Percentiles rank a stretch among this genome's conserved stretches.
phyloP scores from a whole-genome alignment of 2,797 vertebrate genomes.

The Telmatherina bonti region DNA sequence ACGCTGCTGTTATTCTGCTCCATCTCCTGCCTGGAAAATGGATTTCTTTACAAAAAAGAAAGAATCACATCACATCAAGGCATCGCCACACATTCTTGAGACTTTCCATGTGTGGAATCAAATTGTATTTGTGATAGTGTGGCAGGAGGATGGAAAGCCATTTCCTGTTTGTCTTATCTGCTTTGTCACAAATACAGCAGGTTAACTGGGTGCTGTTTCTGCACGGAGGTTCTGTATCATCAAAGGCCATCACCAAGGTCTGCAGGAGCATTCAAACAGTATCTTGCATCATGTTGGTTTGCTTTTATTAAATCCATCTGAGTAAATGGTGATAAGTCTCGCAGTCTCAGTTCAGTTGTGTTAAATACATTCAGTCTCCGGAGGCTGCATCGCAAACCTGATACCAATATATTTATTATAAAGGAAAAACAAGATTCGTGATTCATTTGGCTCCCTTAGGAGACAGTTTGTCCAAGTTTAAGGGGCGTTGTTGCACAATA shows the following conservation, averaged over 20 bases:
- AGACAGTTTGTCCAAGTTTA: background rate
- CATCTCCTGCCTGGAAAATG: slow-evolving; percentile 34
- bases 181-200: slow-evolving; percentile 71
- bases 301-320: slow-evolving; percentile 67
- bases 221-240: slow-evolving; percentile 56
- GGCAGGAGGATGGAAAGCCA: slow-evolving; percentile 68
- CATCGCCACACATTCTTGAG: slow-evolving; percentile 3
- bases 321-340: slow-evolving; percentile 32
- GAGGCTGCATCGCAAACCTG: background rate
- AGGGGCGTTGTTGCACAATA: background rate
- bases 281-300: slow-evolving; percentile 60
- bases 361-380: background rate
- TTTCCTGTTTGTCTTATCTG: slow-evolving; percentile 80
- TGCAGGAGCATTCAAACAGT: slow-evolving; percentile 39
- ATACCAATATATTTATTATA: background rate
- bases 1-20: slow-evolving; percentile 4
- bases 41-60: slow-evolving; percentile 14
- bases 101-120: slow-evolving; percentile 57
- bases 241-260: slow-evolving; percentile 70
- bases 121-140: slow-evolving; percentile 74
- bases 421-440: too few species aligned
- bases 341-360: slow-evolving; percentile 17
- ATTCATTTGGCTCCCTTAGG: background rate
- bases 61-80: background rate
- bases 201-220: slow-evolving; percentile 77